Evolutionary conservation across 2,888 invertebrate genomes (phyloP), one percentile per base, ranked within the genome.

Genomic region (Cephus pulcher): DNA sequence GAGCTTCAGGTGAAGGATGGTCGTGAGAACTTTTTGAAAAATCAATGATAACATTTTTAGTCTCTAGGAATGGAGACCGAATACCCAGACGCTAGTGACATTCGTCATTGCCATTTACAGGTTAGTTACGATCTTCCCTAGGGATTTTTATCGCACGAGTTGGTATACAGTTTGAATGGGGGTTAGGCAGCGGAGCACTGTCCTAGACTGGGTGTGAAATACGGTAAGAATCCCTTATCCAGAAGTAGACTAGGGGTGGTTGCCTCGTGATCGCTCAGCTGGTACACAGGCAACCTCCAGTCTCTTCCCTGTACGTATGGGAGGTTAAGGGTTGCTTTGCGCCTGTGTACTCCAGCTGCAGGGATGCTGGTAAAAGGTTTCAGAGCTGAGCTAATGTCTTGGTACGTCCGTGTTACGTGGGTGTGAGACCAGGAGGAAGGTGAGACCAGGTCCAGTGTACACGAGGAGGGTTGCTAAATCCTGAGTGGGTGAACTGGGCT

Each of bases 401-500:
- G 56, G 23, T 56, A 56, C 56, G 56, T 56, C 6, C 23, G 23
- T 56, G 23, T 56, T 23, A 23, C 2, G 23, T 34, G 4, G 1
- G 9, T 71, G 71, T 1, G 71, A 12, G 15, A 32, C 30, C 3
- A 12, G n/a, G 71, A 32, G 32, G 11, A 71, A 71, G 71, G 15
- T 33, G 71, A 71, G 35, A 2, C 71, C 56, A 23, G 9, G 56
- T 23, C 33, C 71, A 33, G 33, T 71, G 33, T 71, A 71, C 71
- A 34, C 71, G 78, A 78, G 79, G 75, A 56, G 56, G 56, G 56
- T 56, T 56, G 56, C 56, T 77, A 81, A 81, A 80, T 78, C 81
- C 80, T 82, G 23, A 76, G 76, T 80, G 82, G 80, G 79, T 76
- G 80, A 79, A 80, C 79, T 34, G 71, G 71, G 35, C 35, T 12